Evolutionary conservation across 2,113 vertebrate species (phyloP), one percentile per base, ranked within the genome.

Genomic region (Formicarius rufipectus): DNA sequence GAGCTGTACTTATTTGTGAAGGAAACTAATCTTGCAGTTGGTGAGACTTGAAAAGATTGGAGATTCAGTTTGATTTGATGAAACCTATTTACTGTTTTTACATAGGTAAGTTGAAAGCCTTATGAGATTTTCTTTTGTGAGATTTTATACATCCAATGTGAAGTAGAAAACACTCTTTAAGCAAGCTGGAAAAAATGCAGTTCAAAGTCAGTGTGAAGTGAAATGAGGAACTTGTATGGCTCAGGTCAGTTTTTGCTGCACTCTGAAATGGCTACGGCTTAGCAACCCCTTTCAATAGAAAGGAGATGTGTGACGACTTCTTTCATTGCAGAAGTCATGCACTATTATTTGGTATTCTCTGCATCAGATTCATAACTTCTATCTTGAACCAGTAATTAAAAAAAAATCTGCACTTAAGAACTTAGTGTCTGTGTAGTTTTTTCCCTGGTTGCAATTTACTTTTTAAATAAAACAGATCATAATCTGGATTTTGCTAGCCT

Each of bases 211-310:
- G 23, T 5, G 3, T 79, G 49, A 89, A 72, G 31, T 87, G 62
- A 93, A 96, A 95, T 4, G 6, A 85, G 84, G 90, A 96, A 95
- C 93, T 96, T 68, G 15, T 45, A 84, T 85, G 62, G 45, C 17
- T 89, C n/a, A 58, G 69, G 67, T 95, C n/a, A 27, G 37, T 50
- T 91, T 92, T 87, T 53, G 9, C 77, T 87, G 39, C 63, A 45
- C 16, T 81, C 9, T 21, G 64, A 91, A 87, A 75, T 63, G 39
- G 30, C 55, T 69, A 31, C 31, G 31, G 59, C 58, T 75, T 24
- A 69, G 62, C 47, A 75, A 16, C 31, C 74, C 39, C 0, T 2
- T 71, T 87, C 6, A 2, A 18, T 89, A 42, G 79, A 62, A 92
- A 72, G 71, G 40, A 77, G 35, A 53, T 64, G 7, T 40, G 39